Percentiles rank a stretch among this genome's conserved stretches.
These are phyloP conservation scores for Gymnorhina tibicen DNA, from an alignment of 2,113 vertebrate genomes.

Conservation along the genomic window DNA sequence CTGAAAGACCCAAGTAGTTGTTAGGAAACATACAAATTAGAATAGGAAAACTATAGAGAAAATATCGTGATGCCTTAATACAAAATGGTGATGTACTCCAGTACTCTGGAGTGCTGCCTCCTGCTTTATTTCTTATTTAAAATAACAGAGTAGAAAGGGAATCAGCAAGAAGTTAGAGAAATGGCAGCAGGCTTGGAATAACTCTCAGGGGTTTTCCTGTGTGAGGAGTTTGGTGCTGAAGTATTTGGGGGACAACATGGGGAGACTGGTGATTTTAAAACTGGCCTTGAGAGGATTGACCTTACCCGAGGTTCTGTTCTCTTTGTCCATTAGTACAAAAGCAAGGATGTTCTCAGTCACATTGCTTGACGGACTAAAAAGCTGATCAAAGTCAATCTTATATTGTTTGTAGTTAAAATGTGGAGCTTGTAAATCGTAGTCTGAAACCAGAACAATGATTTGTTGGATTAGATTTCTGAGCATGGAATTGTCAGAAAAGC, in stretches of 20 bases:
- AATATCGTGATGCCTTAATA: background rate
- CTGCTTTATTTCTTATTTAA: background rate
- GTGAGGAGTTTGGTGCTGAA: background rate
- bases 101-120: background rate
- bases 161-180: background rate
- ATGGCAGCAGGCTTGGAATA: background rate
- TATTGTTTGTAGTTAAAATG: background rate
- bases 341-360: background rate
- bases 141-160: background rate
- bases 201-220: background rate
- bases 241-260: background rate
- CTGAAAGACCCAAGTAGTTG: background rate
- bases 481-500: background rate
- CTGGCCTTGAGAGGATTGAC: background rate
- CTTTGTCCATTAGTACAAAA: background rate
- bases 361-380: background rate
- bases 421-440: background rate
- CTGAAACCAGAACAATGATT: background rate
- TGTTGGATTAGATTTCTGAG: background rate
- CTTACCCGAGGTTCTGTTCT: background rate
- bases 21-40: background rate
- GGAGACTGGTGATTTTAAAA: background rate
- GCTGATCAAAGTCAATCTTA: background rate
- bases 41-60: background rate
- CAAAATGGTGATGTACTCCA: background rate